Evolutionary conservation across 2,113 vertebrate genomes (phyloP).

Genomic region (Melanocharis versteri): DNA sequence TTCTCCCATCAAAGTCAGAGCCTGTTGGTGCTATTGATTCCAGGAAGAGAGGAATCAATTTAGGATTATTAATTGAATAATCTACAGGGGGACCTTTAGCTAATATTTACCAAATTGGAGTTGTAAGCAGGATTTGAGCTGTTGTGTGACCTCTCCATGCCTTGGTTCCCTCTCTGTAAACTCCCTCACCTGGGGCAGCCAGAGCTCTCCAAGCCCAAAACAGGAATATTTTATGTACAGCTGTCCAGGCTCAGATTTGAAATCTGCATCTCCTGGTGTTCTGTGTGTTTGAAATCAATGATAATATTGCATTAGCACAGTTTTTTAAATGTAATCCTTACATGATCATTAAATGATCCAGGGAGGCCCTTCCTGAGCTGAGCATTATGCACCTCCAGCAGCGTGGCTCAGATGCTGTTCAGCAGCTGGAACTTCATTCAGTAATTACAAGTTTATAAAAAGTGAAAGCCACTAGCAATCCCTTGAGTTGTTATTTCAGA

Average conservation of each 20-base stretch:
- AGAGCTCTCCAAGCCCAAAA: background rate
- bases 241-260: background rate
- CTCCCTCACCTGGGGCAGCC: background rate
- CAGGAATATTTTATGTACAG: background rate
- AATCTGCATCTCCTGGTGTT: background rate
- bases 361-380: background rate
- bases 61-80: no score
- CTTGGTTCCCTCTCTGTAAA: background rate
- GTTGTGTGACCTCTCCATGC: no score
- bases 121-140: no score
- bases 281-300: background rate
- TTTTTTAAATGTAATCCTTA: background rate
- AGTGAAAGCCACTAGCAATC: background rate
- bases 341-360: conserved; percentile 2
- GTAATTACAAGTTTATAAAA: background rate
- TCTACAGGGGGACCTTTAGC: no score
- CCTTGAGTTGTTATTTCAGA: background rate
- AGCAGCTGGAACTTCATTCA: background rate
- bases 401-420: background rate
- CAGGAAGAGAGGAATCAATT: background rate
- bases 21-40: background rate
- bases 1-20: background rate
- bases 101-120: no score
- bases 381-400: background rate
- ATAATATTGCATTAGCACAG: background rate